phyloP scores from a whole-genome alignment of 2,888 invertebrate species.

The Leptothorax acervorum region DNA sequence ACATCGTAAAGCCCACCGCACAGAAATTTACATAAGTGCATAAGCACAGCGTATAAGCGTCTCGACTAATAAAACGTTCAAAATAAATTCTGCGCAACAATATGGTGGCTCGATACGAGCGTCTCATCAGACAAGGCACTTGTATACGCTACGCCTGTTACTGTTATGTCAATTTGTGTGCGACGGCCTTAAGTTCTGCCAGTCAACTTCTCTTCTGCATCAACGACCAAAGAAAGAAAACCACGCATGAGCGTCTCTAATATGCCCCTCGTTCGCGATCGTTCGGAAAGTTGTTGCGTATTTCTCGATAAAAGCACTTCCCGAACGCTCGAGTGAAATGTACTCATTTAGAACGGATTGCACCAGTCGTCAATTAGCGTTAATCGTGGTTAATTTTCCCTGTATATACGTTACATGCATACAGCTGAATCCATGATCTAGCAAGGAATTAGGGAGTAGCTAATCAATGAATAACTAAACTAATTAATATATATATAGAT shows the following conservation, averaged over 20 bases:
- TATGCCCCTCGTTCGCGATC: conserved; percentile 54
- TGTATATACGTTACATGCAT: conserved; percentile 10
- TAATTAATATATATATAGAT: neutral
- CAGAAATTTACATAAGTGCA: conserved; percentile 45
- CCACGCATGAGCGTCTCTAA: conserved; percentile 58
- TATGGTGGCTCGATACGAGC: neutral
- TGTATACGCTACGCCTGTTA: neutral
- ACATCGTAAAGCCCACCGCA: conserved; percentile 68
- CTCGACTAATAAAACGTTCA: conserved; percentile 26
- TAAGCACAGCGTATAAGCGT: conserved; percentile 21
- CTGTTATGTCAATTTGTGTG: conserved; percentile 41
- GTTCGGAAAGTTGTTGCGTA: conserved; percentile 56
- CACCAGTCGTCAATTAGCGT: conserved; percentile 47
- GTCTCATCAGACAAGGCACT: neutral
- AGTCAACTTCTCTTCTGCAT: conserved; percentile 69
- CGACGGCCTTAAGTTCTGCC: conserved; percentile 51
- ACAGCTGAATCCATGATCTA: neutral
- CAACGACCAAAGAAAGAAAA: conserved; percentile 63
- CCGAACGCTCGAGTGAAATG: conserved; percentile 52
- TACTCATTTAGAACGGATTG: conserved; percentile 55
- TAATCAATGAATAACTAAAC: conserved; percentile 10
- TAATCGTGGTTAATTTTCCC: conserved; percentile 45
- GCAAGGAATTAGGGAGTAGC: neutral
- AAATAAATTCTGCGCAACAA: conserved; percentile 39
- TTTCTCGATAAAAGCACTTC: conserved; percentile 48